A percentile compares a stretch with the other conserved stretches of the same genome.
phyloP scores from a whole-genome alignment of 2,888 invertebrate genomes.

The Phlogophora meticulosa region DNA sequence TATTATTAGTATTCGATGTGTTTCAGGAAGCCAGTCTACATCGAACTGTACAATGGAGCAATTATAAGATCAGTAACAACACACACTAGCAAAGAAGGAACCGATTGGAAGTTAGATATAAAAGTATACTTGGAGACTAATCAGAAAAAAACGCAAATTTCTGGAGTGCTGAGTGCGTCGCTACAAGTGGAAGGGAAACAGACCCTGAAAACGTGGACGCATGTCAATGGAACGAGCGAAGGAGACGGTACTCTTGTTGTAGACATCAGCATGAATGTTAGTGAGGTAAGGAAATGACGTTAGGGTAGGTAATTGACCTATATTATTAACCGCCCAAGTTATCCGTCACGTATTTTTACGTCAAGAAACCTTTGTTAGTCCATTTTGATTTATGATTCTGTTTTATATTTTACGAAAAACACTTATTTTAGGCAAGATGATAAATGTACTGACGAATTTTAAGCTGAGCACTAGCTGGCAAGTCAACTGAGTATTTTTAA shows the following conservation, averaged over 20 bases:
- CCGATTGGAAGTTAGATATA: constrained; percentile 77
- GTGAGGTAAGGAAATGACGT: constrained; percentile 74
- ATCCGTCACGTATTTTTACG: too few species aligned
- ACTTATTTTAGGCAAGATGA: too few species aligned
- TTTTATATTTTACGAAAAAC: too few species aligned
- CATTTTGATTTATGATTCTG: too few species aligned
- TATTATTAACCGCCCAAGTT: too few species aligned
- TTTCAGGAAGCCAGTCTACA: constrained; percentile 92
- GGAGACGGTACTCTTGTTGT: constrained; percentile 78
- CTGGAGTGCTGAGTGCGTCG: constrained; percentile 76
- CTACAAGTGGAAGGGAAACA: constrained; percentile 79
- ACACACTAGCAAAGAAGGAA: constrained; percentile 72
- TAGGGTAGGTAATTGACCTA: too few species aligned
- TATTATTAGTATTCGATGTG: background rate
- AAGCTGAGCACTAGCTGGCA: too few species aligned
- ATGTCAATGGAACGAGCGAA: constrained; percentile 68
- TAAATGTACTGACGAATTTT: too few species aligned
- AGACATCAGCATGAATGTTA: constrained; percentile 78
- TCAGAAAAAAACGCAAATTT: constrained; percentile 64
- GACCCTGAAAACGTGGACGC: constrained; percentile 72
- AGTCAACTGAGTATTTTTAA: too few species aligned
- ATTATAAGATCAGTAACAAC: constrained; percentile 92
- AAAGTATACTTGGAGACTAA: constrained; percentile 79
- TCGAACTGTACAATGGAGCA: constrained; percentile 92
- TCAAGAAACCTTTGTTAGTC: too few species aligned